Evolutionary conservation across 1,140 invertebrate species (phyloP).

Genomic region (Meloidogyne exigua): DNA sequence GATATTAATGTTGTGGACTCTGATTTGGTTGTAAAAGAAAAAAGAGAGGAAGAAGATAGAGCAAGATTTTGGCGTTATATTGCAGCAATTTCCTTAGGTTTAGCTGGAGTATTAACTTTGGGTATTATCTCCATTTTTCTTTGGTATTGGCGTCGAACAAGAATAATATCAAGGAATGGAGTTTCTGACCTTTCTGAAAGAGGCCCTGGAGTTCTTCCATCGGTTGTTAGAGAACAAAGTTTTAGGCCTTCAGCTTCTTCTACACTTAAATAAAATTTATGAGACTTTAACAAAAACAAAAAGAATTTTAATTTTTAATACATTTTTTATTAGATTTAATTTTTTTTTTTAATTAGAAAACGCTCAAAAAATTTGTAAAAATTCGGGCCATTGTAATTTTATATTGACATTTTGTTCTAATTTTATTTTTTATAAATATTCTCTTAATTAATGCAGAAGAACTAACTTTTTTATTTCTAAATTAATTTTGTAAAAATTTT

Average conservation of each 20-base stretch:
- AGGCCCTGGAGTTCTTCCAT: slow-evolving; percentile 5
- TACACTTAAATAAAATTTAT: slow-evolving; percentile 25
- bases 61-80: slow-evolving; percentile 34
- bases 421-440: no score
- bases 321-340: no score
- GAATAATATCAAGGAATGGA: not conserved
- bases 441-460: no score
- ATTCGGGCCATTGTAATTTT: no score
- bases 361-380: no score
- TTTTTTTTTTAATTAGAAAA: no score
- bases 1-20: slow-evolving; percentile 57
- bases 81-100: slow-evolving; percentile 53
- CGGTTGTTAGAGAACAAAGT: slow-evolving; percentile 19
- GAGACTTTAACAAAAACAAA: not conserved
- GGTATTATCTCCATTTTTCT: slow-evolving; percentile 49
- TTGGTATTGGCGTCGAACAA: slow-evolving; percentile 34
- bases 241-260: slow-evolving; percentile 22
- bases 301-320: no score
- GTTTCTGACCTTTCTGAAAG: slow-evolving; percentile 5
- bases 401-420: no score
- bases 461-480: no score
- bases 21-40: slow-evolving; percentile 51
- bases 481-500: no score
- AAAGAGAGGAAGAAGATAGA: slow-evolving; percentile 21
- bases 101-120: slow-evolving; percentile 51